These are phyloP conservation scores for Agraylea sexmaculata DNA, from an alignment of 1,140 invertebrate genomes.

Conservation along the genomic window DNA sequence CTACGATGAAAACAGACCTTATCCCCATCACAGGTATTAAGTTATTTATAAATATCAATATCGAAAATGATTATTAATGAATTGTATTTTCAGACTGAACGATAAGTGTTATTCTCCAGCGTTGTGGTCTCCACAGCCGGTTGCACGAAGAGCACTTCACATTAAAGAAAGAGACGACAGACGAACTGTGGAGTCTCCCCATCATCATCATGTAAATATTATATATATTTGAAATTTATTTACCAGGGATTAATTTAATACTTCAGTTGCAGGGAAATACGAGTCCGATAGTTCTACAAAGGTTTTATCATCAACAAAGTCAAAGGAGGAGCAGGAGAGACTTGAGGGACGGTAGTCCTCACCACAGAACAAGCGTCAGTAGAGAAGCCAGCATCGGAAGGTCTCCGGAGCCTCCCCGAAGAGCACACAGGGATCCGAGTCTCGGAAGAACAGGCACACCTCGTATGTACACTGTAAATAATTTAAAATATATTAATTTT, in stretches of 20 bases:
- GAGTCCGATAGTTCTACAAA: slow-evolving; percentile 49
- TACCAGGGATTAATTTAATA: too few species aligned
- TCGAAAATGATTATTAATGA: slow-evolving; percentile 5
- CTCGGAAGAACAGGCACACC: slow-evolving; percentile 20
- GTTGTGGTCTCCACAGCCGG: slow-evolving; percentile 19
- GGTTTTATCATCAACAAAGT: slow-evolving; percentile 51
- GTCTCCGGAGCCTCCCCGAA: slow-evolving; percentile 36
- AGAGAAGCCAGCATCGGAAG: slow-evolving; percentile 36
- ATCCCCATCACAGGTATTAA: slow-evolving; percentile 24
- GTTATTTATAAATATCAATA: neutral
- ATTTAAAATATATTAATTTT: slow-evolving; percentile 5
- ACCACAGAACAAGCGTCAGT: slow-evolving; percentile 36
- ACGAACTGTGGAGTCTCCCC: slow-evolving; percentile 8
- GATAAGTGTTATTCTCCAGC: slow-evolving; percentile 18
- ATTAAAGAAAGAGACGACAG: slow-evolving; percentile 12
- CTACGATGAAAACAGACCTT: slow-evolving; percentile 25
- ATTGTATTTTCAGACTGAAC: slow-evolving; percentile 5
- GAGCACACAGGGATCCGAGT: slow-evolving; percentile 27
- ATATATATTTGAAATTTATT: too few species aligned
- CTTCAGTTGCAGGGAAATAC: slow-evolving; percentile 43
- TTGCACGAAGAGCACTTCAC: slow-evolving; percentile 10
- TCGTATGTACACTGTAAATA: slow-evolving; percentile 23
- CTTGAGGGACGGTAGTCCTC: slow-evolving; percentile 29
- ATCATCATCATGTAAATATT: slow-evolving; percentile 12
- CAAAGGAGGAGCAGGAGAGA: slow-evolving; percentile 39